Evolutionary conservation across 2,888 invertebrate species (phyloP), one percentile per base, ranked within the genome.

Genomic region (Temnothorax rugatulus): DNA sequence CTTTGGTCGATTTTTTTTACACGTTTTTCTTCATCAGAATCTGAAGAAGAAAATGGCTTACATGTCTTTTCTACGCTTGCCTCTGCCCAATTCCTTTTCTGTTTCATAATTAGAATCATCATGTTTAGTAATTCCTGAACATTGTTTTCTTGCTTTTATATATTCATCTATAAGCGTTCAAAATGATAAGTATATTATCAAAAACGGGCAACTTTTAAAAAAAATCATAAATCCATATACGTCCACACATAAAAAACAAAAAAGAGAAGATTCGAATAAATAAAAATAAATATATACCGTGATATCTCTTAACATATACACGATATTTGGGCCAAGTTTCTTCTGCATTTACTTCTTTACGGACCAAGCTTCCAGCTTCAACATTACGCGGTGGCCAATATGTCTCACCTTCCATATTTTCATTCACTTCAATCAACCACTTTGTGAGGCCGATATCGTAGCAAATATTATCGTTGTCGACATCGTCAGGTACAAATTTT

Each of bases 361-460:
- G 71, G 34, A 71, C n/a, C 15, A 71, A 54, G 15, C 1, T 71
- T 54, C 54, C 71, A 21, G 54, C 71, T 38, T 54, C 54, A 54
- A 57, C 9, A 71, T 71, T 71, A 54, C 54, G 54, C 38, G 52
- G 34, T 71, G 38, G 71, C 71, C 71, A 54, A 57, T 54, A 57
- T 2, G 57, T 71, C 11, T 71, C 57, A 54, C 71, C 71, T 52
- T 54, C 41, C 71, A 71, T 71, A 71, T 71, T 18, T 54, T 71
- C 54, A 71, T 71, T 25, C 9, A 71, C 25, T 54, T 21, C 71
- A n/a, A n/a, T n/a, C n/a, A n/a, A n/a, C n/a, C n/a, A n/a, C n/a
- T n/a, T n/a, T n/a, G n/a, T n/a, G n/a, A n/a, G n/a, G n/a, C n/a
- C n/a, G n/a, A n/a, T n/a, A n/a, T n/a, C n/a, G n/a, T n/a, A n/a